These are phyloP conservation scores for Plectropomus leopardus DNA, from an alignment of 2,113 vertebrate genomes.

Conservation along the genomic window DNA sequence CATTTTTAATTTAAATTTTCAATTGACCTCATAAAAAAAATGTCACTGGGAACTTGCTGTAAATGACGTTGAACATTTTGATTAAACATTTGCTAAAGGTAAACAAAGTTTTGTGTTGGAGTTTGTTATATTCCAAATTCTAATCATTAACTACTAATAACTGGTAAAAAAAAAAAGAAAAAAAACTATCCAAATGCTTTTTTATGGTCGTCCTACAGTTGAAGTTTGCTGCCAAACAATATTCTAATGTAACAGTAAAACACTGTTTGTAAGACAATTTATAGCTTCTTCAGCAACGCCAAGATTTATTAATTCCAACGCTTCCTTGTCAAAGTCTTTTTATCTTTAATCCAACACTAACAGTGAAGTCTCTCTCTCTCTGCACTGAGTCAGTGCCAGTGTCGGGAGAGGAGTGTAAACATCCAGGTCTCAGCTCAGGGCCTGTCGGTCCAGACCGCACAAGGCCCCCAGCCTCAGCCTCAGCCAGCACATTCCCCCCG, in stretches of 20 bases:
- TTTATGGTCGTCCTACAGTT: background rate
- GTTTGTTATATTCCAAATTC: too few relatives aligned
- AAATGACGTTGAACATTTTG: too few relatives aligned
- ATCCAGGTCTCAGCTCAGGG: slow-evolving; percentile 68
- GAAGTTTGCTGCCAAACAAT: background rate
- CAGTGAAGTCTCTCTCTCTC: slow-evolving; percentile 5
- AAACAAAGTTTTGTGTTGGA: too few relatives aligned
- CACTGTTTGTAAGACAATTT: background rate
- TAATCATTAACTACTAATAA: too few relatives aligned
- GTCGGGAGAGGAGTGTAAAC: slow-evolving; percentile 73
- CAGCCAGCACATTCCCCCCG: slow-evolving; percentile 63
- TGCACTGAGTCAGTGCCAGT: slow-evolving; percentile 62
- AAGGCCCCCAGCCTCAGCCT: slow-evolving; percentile 55
- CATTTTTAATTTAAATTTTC: too few relatives aligned
- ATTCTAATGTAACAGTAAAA: background rate
- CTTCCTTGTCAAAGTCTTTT: slow-evolving; percentile 5
- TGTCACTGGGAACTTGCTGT: too few relatives aligned
- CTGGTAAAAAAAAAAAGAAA: too few relatives aligned
- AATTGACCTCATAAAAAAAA: too few relatives aligned
- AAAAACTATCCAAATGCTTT: background rate
- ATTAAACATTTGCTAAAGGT: too few relatives aligned
- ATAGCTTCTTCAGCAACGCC: background rate
- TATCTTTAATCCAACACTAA: slow-evolving; percentile 1
- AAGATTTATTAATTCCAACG: background rate
- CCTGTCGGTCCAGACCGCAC: slow-evolving; percentile 42